phyloP scores from a whole-genome alignment of 2,113 vertebrate genomes.

The Galemys pyrenaicus region DNA sequence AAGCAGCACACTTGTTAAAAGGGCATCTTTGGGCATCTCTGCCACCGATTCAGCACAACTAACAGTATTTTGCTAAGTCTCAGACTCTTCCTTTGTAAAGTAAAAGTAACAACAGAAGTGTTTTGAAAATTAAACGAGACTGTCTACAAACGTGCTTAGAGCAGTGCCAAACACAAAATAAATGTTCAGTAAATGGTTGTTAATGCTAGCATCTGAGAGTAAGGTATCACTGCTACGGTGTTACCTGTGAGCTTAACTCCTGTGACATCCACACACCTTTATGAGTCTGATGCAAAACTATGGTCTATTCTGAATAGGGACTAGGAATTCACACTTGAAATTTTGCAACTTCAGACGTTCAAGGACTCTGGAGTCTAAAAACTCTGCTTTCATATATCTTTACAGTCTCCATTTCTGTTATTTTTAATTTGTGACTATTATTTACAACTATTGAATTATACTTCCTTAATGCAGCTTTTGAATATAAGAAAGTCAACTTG shows the following conservation, averaged over 20 bases:
- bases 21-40: background rate
- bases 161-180: background rate
- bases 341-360: background rate
- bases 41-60: background rate
- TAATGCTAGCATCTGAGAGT: background rate
- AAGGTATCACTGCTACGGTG: background rate
- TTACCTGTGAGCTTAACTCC: background rate
- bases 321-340: background rate
- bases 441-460: constrained; percentile 31
- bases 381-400: background rate
- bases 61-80: background rate
- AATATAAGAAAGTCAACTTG: constrained; percentile 28
- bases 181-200: constrained; percentile 4
- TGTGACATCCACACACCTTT: background rate
- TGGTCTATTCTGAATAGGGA: background rate
- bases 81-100: background rate
- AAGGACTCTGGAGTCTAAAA: background rate
- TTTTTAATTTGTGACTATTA: constrained; percentile 4
- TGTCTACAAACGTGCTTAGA: background rate
- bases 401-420: background rate
- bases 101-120: background rate
- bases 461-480: background rate
- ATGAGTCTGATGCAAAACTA: background rate
- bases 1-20: background rate
- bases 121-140: constrained; percentile 40